Percentiles rank a stretch among this genome's conserved stretches.
Evolutionary conservation across 2,888 invertebrate genomes (phyloP).

Genomic region (Mylabris sibirica): DNA sequence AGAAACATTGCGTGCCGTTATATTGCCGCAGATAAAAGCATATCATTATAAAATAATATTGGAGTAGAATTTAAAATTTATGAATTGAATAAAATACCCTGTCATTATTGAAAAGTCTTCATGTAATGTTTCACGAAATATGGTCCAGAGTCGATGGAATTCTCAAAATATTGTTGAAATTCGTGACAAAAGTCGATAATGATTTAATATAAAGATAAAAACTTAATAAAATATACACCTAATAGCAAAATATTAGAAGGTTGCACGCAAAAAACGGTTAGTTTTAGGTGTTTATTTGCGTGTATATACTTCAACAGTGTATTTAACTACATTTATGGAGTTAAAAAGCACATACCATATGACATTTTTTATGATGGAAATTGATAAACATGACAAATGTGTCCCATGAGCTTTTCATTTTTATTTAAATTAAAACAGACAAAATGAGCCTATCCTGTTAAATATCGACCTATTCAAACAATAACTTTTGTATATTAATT

Average conservation of each 20-base stretch:
- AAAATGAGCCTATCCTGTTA: not conserved
- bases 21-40: not conserved
- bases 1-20: not conserved
- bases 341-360: not conserved
- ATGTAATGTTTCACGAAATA: not conserved
- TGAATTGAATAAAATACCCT: not conserved
- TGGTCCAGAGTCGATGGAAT: not conserved
- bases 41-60: slow-evolving; percentile 2
- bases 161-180: not conserved
- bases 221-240: not conserved
- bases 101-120: not conserved
- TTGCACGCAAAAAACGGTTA: not conserved
- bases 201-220: not conserved
- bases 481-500: not conserved
- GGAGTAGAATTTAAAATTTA: not conserved
- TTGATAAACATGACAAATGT: slow-evolving; percentile 4
- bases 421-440: slow-evolving; percentile 6
- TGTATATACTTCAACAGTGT: not conserved
- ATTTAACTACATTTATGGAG: not conserved
- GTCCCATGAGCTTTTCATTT: slow-evolving; percentile 2
- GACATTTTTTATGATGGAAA: not conserved
- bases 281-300: not conserved
- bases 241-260: not conserved
- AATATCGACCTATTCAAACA: not conserved
- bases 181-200: not conserved